Conservation (phyloP, 1,140 invertebrate genomes). For the Heliconius congener region DNA sequence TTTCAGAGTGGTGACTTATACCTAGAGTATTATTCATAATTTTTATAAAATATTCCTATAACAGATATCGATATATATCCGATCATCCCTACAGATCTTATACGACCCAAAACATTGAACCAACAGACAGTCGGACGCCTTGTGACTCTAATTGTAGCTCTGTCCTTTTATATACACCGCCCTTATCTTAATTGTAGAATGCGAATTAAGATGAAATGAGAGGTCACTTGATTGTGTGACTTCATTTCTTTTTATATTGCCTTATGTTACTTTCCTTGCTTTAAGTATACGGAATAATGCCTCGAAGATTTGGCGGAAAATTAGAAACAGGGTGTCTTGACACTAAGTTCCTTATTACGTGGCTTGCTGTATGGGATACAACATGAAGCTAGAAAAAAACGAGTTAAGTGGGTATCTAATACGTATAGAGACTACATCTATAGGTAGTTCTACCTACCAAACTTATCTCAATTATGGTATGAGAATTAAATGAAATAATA, state of each 20-base stretch:
- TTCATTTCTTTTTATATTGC: not conserved
- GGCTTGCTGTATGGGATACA: not conserved
- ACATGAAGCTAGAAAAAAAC: not conserved
- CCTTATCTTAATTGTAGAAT: constrained; percentile 8
- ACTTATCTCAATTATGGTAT: too few species aligned
- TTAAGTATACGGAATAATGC: not conserved
- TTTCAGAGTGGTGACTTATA: too few species aligned
- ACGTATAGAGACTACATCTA: too few species aligned
- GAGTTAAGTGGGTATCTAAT: too few species aligned
- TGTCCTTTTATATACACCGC: constrained; percentile 19
- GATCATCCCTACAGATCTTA: constrained; percentile 6
- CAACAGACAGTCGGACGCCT: constrained; percentile 47
- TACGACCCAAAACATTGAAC: constrained; percentile 32
- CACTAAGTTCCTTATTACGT: not conserved
- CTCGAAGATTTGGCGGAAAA: too few species aligned
- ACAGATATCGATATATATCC: constrained; percentile 22
- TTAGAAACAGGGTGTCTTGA: too few species aligned
- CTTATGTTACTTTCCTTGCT: not conserved
- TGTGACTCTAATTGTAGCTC: constrained; percentile 29
- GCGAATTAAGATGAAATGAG: constrained; percentile 2
- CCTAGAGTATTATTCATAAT: too few species aligned
- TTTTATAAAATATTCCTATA: not conserved
- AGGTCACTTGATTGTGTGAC: not conserved
- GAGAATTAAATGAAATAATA: too few species aligned
- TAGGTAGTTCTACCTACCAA: too few species aligned